Evolutionary conservation across 2,113 vertebrate species (phyloP), one percentile per base, ranked within the genome.

Genomic region (Clarias magur): DNA sequence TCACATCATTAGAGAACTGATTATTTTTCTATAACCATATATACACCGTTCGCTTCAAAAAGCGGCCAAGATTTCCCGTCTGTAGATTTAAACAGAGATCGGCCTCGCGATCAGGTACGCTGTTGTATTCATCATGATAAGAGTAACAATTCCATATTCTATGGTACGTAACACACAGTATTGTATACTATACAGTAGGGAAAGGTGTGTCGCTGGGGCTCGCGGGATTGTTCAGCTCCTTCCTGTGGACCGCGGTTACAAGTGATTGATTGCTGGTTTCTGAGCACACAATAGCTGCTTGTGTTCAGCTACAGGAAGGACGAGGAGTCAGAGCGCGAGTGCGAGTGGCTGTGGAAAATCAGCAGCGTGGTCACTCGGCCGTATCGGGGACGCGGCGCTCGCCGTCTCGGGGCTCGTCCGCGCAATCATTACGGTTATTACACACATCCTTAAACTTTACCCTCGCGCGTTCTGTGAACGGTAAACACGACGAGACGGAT

Each of bases 301-400:
- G 42, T 79, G 73, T 79, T 85, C 73, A 34, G 84, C 42, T 76
- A 67, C 42, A 63, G 84, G 73, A 63, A 62, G 84, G 59, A 78
- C 59, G 60, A 78, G 54, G 56, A 76, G 84, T 67, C 73, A 56
- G 48, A n/a, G 59, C 38, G 42, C 30, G 38, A 9, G 38, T 54
- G 42, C 30, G n/a, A 9, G 38, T 54, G 75, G n/a, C n/a, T 53
- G 48, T 25, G 73, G 59, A 65, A 65, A 78, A 65, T 27, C 38
- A 85, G 72, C 21, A 56, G 59, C 2, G 57, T 56, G 72, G 60
- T 73, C 57, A 42, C 57, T 38, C 68, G 1, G 34, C 30, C 34
- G 72, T 53, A 13, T 25, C 19, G 4, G 21, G 72, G 42, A 25
- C 13, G 25, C 72, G 42, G 0, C 4, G 21, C 4, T 23, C 73